Conservation (phyloP, 2,888 invertebrate genomes). For the Elaeidobius kamerunicus region DNA sequence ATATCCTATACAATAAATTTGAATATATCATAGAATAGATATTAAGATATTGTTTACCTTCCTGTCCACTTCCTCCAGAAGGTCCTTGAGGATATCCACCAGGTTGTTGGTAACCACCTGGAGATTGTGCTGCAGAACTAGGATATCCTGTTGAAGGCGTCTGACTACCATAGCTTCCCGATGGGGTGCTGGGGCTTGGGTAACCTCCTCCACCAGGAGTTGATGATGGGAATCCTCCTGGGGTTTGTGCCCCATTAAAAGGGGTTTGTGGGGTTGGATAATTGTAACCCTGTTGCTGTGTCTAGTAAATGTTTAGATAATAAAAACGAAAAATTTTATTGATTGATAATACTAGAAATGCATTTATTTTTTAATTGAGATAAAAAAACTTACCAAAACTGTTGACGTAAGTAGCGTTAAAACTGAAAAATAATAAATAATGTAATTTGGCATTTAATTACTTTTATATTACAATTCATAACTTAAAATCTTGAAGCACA, state of each 20-base stretch:
- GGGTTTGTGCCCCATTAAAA: slow-evolving; percentile 45
- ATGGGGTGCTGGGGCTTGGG: too few relatives aligned
- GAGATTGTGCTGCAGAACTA: slow-evolving; percentile 21
- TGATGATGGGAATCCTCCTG: slow-evolving; percentile 28
- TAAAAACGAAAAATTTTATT: background rate
- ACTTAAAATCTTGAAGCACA: background rate
- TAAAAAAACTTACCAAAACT: slow-evolving; percentile 8
- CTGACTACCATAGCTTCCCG: too few relatives aligned
- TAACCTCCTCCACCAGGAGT: slow-evolving; percentile 12
- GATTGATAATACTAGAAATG: background rate
- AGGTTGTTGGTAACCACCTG: slow-evolving; percentile 13
- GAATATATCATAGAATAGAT: too few relatives aligned
- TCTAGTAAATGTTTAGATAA: background rate
- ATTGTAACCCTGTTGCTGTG: slow-evolving; percentile 66
- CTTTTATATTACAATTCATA: background rate
- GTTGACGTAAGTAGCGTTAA: slow-evolving; percentile 8
- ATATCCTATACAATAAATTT: slow-evolving; percentile 9
- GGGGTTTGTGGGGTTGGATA: slow-evolving; percentile 69
- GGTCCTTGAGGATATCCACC: slow-evolving; percentile 21
- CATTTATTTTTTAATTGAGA: background rate
- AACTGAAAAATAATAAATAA: slow-evolving; percentile 7
- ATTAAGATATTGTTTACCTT: too few relatives aligned
- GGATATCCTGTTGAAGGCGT: slow-evolving; percentile 13
- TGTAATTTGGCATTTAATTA: background rate
- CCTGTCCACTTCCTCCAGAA: slow-evolving; percentile 34